Conservation (phyloP, 2,888 invertebrate genomes). For the Ceratothoa steindachneri region DNA sequence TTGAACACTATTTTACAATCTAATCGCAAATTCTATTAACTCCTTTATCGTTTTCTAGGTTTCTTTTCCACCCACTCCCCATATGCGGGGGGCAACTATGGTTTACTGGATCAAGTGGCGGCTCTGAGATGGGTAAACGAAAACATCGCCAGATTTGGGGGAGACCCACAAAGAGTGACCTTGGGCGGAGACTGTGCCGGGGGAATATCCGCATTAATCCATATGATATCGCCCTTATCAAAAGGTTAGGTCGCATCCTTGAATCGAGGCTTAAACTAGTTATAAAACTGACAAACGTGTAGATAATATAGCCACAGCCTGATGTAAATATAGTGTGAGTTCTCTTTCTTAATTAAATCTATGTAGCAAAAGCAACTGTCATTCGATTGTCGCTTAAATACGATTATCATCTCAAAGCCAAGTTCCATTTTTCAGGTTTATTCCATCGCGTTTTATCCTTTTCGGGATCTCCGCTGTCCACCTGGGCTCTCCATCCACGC, state of each 20-base stretch:
- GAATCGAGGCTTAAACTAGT: no score
- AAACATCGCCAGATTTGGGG: constrained; percentile 33
- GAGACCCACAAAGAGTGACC: constrained; percentile 29
- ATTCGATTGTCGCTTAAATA: no score
- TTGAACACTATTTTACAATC: no score
- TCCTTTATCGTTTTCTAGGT: background rate
- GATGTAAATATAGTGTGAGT: no score
- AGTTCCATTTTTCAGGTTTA: no score
- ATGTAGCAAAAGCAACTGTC: no score
- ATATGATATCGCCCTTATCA: constrained; percentile 42
- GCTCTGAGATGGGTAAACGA: constrained; percentile 40
- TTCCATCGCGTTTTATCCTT: constrained; percentile 39
- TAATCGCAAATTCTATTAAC: no score
- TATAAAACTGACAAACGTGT: no score
- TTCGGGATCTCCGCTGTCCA: constrained; percentile 33
- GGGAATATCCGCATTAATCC: constrained; percentile 33
- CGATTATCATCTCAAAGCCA: no score
- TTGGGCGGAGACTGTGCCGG: constrained; percentile 44
- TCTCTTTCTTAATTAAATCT: no score
- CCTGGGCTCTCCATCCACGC: constrained; percentile 26
- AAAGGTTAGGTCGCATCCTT: no score
- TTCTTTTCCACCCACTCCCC: constrained; percentile 1
- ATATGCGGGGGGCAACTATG: constrained; percentile 29
- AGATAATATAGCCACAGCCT: no score
- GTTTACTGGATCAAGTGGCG: constrained; percentile 36